phyloP scores from a whole-genome alignment of 2,888 invertebrate species.

The Euplexia lucipara region DNA sequence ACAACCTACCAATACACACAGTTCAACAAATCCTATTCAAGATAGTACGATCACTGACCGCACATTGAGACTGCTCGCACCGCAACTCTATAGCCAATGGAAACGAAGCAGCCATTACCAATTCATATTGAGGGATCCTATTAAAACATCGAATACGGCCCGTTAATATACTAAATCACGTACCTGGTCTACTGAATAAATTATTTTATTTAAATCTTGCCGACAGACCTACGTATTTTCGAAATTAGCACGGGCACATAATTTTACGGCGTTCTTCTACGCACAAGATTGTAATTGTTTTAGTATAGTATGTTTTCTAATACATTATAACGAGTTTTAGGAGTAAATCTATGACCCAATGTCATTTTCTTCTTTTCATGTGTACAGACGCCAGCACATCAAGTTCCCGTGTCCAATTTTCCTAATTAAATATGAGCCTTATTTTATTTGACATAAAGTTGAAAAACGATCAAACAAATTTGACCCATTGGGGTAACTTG shows the following conservation, averaged over 20 bases:
- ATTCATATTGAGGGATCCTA: slow-evolving; percentile 47
- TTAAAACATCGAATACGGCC: slow-evolving; percentile 46
- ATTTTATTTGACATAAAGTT: no score
- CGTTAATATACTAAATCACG: slow-evolving; percentile 37
- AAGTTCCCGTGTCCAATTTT: no score
- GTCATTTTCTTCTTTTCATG: no score
- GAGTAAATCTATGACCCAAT: no score
- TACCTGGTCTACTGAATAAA: slow-evolving; percentile 39
- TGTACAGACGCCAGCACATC: no score
- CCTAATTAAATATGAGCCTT: no score
- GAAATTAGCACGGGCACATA: slow-evolving; percentile 1
- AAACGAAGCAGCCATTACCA: slow-evolving; percentile 33
- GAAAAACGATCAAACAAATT: no score
- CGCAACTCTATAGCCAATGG: slow-evolving; percentile 35
- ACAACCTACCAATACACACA: slow-evolving; percentile 15
- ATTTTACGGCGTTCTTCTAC: slow-evolving; percentile 6
- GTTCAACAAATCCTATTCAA: slow-evolving; percentile 34
- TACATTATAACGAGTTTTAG: no score
- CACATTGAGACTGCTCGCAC: slow-evolving; percentile 27
- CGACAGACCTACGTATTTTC: slow-evolving; percentile 18
- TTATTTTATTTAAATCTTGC: slow-evolving; percentile 39
- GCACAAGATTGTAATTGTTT: no score
- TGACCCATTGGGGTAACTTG: no score
- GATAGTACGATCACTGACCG: slow-evolving; percentile 31
- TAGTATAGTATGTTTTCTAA: no score